A percentile compares a stretch with the other conserved stretches of the same genome.
These are phyloP conservation scores for Colistium nudipinnis DNA, from an alignment of 2,113 vertebrate genomes.

Conservation along the genomic window DNA sequence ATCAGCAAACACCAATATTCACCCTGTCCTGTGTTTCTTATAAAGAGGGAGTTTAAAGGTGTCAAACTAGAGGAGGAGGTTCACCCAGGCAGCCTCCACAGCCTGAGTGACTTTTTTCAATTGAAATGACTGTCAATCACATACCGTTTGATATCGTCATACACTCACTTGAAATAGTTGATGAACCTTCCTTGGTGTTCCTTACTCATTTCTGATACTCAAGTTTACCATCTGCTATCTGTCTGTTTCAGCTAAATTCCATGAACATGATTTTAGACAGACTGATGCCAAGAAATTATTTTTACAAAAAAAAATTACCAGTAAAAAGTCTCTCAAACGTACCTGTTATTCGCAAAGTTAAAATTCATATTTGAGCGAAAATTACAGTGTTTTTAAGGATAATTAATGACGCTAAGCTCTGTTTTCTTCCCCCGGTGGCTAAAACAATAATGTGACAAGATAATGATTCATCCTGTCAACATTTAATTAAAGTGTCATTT, in stretches of 20 bases:
- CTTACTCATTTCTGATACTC: too few relatives aligned
- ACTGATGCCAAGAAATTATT: too few relatives aligned
- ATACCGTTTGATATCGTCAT: too few relatives aligned
- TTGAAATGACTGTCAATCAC: too few relatives aligned
- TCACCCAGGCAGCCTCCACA: not conserved
- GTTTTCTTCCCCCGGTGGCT: not conserved
- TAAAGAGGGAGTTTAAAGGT: not conserved
- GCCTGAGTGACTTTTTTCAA: too few relatives aligned
- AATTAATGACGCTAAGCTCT: not conserved
- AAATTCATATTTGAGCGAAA: not conserved
- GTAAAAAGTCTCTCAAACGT: not conserved
- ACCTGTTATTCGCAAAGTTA: not conserved
- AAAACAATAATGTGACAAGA: slow-evolving; percentile 5
- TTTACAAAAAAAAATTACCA: too few relatives aligned
- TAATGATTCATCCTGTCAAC: not conserved
- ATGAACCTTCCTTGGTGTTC: too few relatives aligned
- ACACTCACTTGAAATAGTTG: too few relatives aligned
- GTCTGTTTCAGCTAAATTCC: too few relatives aligned
- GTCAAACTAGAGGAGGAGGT: slow-evolving; percentile 37
- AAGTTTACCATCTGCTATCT: too few relatives aligned
- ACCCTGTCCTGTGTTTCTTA: not conserved
- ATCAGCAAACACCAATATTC: not conserved
- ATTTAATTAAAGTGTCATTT: slow-evolving; percentile 12
- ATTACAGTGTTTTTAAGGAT: not conserved
- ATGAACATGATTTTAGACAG: too few relatives aligned